A percentile compares a stretch with the other conserved stretches of the same genome.
phyloP scores from a whole-genome alignment of 2,797 vertebrate genomes.

The Urocyon cinereoargenteus region DNA sequence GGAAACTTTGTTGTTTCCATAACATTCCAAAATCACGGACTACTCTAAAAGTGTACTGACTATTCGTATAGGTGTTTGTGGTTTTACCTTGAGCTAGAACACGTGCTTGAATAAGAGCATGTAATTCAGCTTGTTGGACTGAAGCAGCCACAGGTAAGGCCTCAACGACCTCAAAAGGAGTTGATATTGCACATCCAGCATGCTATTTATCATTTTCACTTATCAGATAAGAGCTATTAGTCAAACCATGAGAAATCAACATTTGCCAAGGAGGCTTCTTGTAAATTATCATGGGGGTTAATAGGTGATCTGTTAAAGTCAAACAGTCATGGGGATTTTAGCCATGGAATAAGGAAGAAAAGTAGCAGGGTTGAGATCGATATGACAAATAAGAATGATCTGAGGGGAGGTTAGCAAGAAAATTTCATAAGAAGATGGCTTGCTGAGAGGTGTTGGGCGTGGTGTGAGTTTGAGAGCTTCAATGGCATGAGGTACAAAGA shows the following conservation, averaged over 20 bases:
- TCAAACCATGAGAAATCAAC: neutral
- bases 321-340: neutral
- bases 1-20: neutral
- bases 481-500: neutral
- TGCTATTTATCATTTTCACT: neutral
- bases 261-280: neutral
- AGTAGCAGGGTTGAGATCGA: neutral
- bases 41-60: neutral
- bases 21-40: neutral
- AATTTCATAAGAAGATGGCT: neutral
- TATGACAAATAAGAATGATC: neutral
- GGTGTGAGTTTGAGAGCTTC: neutral
- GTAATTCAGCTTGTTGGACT: neutral
- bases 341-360: neutral
- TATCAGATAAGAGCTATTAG: neutral
- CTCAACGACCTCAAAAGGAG: neutral
- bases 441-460: neutral
- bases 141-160: neutral
- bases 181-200: neutral
- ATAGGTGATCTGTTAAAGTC: neutral
- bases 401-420: neutral
- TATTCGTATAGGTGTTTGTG: neutral
- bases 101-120: neutral
- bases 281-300: neutral
- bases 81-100: neutral